These are phyloP conservation scores for Camelus bactrianus DNA, from an alignment of 2,113 vertebrate genomes.

Conservation along the genomic window DNA sequence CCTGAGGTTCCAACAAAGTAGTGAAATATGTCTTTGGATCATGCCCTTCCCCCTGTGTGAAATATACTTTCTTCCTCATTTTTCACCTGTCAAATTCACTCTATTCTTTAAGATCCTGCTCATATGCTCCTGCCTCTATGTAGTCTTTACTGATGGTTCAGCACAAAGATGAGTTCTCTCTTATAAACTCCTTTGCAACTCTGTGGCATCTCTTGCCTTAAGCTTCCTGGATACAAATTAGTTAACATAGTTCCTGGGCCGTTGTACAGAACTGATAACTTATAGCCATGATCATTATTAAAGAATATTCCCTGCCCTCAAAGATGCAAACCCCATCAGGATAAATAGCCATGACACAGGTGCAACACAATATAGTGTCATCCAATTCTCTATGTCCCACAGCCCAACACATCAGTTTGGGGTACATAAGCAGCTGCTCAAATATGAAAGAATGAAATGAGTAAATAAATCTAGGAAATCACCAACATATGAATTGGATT, in stretches of 20 bases:
- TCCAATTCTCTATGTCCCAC: not conserved
- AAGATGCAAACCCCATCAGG: not conserved
- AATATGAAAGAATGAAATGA: conserved; percentile 5
- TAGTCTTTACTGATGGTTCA: not conserved
- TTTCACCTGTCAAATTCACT: not conserved
- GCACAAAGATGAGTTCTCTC: not conserved
- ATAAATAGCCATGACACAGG: not conserved
- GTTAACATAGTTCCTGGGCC: not conserved
- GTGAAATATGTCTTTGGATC: not conserved
- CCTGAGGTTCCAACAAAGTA: not conserved
- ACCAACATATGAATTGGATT: not conserved
- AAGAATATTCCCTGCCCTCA: not conserved
- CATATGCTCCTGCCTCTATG: not conserved
- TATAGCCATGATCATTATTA: not conserved
- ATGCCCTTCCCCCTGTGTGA: not conserved
- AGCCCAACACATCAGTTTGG: not conserved
- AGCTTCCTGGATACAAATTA: not conserved
- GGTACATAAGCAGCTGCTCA: not conserved
- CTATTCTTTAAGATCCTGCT: not conserved
- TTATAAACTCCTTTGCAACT: not conserved
- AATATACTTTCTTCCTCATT: not conserved
- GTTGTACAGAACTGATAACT: not conserved
- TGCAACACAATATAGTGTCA: not conserved
- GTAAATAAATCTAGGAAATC: conserved; percentile 29
- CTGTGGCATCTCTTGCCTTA: not conserved